These are phyloP conservation scores for Plecturocebus donacophilus DNA, from an alignment of 2,113 vertebrate species.

Conservation along the genomic window DNA sequence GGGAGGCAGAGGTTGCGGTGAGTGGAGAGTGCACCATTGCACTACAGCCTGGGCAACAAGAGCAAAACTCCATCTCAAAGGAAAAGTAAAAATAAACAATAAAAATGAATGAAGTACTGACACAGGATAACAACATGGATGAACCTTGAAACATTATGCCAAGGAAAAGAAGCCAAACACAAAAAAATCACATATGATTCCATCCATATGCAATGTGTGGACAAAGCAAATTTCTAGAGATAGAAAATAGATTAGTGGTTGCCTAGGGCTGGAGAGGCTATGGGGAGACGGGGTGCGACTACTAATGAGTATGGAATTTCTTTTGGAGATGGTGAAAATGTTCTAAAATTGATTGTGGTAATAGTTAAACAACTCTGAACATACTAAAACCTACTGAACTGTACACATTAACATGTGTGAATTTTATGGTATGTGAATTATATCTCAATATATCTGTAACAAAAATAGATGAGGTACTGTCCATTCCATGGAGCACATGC, in stretches of 20 bases:
- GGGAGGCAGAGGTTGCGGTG: too few relatives aligned
- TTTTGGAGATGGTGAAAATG: background rate
- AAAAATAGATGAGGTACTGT: background rate
- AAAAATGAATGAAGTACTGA: background rate
- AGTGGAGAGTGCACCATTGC: too few relatives aligned
- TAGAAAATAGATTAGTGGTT: background rate
- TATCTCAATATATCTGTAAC: background rate
- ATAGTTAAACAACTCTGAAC: background rate
- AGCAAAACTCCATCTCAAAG: too few relatives aligned
- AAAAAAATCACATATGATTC: background rate
- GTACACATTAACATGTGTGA: constrained; percentile 19
- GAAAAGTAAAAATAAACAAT: too few relatives aligned
- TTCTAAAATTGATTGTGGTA: constrained; percentile 6
- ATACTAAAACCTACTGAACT: background rate
- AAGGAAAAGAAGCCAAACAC: background rate
- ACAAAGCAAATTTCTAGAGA: background rate
- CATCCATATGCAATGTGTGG: background rate
- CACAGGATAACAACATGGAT: background rate
- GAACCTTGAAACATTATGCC: background rate
- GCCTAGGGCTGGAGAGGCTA: background rate
- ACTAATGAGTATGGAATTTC: background rate
- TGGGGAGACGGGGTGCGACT: background rate
- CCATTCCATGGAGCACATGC: background rate
- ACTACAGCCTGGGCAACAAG: too few relatives aligned
- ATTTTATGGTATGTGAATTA: background rate